These are phyloP conservation scores for Temnothorax nylanderi DNA, from an alignment of 1,140 invertebrate genomes.

Conservation along the genomic window DNA sequence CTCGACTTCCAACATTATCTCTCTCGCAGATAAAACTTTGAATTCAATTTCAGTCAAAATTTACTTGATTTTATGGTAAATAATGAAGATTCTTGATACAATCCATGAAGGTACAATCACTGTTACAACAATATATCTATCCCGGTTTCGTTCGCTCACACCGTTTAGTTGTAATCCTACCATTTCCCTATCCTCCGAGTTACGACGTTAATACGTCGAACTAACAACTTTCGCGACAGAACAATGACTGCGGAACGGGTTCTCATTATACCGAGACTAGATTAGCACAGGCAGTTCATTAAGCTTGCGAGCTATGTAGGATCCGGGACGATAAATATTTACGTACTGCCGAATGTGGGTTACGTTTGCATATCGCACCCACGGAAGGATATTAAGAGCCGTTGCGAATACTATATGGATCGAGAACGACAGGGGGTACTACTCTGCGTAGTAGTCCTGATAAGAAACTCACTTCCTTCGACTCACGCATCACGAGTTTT, in stretches of 20 bases:
- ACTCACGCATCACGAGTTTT: constrained; percentile 45
- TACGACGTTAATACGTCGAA: constrained; percentile 37
- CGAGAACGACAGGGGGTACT: constrained; percentile 41
- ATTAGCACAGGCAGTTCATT: constrained; percentile 51
- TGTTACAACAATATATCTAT: constrained; percentile 2
- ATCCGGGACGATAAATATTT: constrained; percentile 70
- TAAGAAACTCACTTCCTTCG: constrained; percentile 62
- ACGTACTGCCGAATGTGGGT: constrained; percentile 67
- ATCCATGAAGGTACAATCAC: not conserved
- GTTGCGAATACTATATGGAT: constrained; percentile 69
- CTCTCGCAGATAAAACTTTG: not conserved
- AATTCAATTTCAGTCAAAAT: constrained; percentile 10
- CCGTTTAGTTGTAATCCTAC: constrained; percentile 12
- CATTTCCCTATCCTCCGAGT: not conserved
- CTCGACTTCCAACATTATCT: not conserved
- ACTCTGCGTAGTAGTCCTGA: constrained; percentile 11
- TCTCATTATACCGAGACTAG: constrained; percentile 43
- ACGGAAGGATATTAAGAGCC: constrained; percentile 51
- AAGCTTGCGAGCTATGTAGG: constrained; percentile 50
- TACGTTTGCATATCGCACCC: constrained; percentile 69
- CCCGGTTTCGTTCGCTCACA: not conserved
- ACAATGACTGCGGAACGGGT: constrained; percentile 45
- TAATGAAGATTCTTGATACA: not conserved
- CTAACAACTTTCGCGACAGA: constrained; percentile 27
- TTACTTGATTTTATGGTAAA: not conserved